phyloP scores from a whole-genome alignment of 2,113 vertebrate genomes.

The Eublepharis macularius region DNA sequence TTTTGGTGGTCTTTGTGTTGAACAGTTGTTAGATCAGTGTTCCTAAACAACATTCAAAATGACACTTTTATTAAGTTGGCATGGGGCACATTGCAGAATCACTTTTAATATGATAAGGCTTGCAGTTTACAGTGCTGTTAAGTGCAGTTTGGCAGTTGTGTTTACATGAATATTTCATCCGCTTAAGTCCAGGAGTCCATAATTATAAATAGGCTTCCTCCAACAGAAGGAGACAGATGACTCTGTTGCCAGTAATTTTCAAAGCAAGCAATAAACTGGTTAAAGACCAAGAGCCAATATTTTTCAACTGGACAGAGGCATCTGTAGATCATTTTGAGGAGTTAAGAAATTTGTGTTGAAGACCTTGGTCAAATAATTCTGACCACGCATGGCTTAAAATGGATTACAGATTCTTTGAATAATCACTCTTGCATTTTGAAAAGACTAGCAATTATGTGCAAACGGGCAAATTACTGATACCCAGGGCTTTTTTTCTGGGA shows the following conservation, averaged over 20 bases:
- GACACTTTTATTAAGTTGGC: slow-evolving; percentile 76
- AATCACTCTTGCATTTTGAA: neutral
- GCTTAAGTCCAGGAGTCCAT: slow-evolving; percentile 69
- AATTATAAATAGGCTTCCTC: slow-evolving; percentile 72
- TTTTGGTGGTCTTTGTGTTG: slow-evolving; percentile 47
- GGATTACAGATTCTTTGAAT: neutral
- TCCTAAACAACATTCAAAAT: slow-evolving; percentile 76
- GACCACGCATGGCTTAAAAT: neutral
- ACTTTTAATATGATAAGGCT: slow-evolving; percentile 76
- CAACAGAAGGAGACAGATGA: slow-evolving; percentile 64
- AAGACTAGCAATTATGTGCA: neutral
- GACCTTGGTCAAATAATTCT: neutral
- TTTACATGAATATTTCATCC: slow-evolving; percentile 78
- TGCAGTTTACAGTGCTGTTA: slow-evolving; percentile 69
- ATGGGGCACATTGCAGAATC: slow-evolving; percentile 68
- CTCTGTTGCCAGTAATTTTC: slow-evolving; percentile 53
- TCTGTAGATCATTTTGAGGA: slow-evolving; percentile 38
- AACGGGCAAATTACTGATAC: neutral
- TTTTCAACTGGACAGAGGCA: slow-evolving; percentile 36
- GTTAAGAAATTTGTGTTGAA: neutral
- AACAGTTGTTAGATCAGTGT: slow-evolving; percentile 60
- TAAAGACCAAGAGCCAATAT: slow-evolving; percentile 17
- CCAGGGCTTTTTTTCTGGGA: too few relatives aligned
- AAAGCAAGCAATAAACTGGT: slow-evolving; percentile 25
- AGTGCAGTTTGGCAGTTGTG: slow-evolving; percentile 70